Percentiles rank a stretch among this genome's conserved stretches.
Conservation (phyloP, 2,888 invertebrate species). For the Yponomeuta plumbellus region DNA sequence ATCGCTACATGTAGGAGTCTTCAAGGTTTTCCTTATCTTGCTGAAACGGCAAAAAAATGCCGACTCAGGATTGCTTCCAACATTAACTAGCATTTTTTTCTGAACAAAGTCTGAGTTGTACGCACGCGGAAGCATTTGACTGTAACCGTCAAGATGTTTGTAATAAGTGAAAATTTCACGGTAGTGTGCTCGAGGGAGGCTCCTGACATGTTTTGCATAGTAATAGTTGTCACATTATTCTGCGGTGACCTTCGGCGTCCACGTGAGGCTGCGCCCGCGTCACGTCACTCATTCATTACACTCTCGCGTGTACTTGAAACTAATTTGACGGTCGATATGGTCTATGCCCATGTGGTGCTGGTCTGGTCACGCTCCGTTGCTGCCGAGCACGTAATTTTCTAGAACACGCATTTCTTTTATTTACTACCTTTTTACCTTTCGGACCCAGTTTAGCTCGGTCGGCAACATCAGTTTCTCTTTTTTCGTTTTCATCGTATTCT, state of each 20-base stretch:
- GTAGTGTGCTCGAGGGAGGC: not conserved
- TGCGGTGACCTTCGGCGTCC: slow-evolving; percentile 20
- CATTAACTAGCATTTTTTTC: not conserved
- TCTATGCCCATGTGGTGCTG: slow-evolving; percentile 56
- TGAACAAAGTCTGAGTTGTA: not conserved
- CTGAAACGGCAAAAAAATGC: slow-evolving; percentile 31
- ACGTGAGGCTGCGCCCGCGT: slow-evolving; percentile 8
- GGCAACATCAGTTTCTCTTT: not conserved
- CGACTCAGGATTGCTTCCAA: slow-evolving; percentile 20
- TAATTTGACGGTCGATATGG: slow-evolving; percentile 69
- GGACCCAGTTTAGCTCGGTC: not conserved
- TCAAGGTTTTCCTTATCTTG: slow-evolving; percentile 45
- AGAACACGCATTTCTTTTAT: slow-evolving; percentile 38
- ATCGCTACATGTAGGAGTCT: slow-evolving; percentile 25
- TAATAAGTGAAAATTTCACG: not conserved
- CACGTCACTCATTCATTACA: slow-evolving; percentile 39
- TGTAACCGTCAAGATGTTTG: not conserved
- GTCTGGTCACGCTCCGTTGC: slow-evolving; percentile 57
- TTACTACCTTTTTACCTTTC: slow-evolving; percentile 14
- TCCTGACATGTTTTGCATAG: slow-evolving; percentile 10
- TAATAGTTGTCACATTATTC: slow-evolving; percentile 9
- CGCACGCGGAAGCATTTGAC: not conserved
- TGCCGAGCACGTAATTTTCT: slow-evolving; percentile 52
- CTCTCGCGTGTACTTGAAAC: slow-evolving; percentile 49
- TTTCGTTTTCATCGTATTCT: not conserved